A percentile compares a stretch with the other conserved stretches of the same genome.
Evolutionary conservation across 2,113 vertebrate species (phyloP).

Genomic region (Connochaetes taurinus): DNA sequence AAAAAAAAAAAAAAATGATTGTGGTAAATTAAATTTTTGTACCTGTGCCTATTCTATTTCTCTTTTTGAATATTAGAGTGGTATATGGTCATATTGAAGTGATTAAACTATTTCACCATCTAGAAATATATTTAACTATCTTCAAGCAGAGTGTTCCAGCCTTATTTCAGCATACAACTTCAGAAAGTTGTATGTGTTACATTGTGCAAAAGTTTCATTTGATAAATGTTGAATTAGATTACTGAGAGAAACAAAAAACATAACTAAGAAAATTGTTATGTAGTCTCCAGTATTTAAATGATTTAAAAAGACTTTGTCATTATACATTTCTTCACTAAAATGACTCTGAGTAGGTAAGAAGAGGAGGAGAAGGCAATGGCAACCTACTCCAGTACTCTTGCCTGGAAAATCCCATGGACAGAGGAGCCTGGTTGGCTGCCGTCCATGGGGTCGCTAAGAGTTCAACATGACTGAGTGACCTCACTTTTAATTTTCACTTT

Average conservation of each 20-base stretch:
- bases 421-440: too few species aligned
- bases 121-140: not conserved
- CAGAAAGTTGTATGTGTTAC: not conserved
- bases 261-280: not conserved
- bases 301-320: not conserved
- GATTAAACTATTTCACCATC: not conserved
- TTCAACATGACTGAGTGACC: too few species aligned
- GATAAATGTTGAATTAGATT: not conserved
- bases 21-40: not conserved
- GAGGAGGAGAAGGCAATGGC: not conserved
- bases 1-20: not conserved
- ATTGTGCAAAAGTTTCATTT: not conserved
- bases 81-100: rapidly evolving
- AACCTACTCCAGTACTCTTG: too few species aligned
- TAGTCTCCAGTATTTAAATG: not conserved
- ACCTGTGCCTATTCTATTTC: not conserved
- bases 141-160: not conserved
- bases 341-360: not conserved
- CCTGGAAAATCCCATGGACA: too few species aligned
- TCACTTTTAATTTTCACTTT: too few species aligned
- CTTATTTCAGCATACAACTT: not conserved
- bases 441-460: rapidly evolving
- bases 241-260: not conserved
- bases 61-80: not conserved
- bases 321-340: not conserved